Evolutionary conservation across 2,888 invertebrate genomes (phyloP).

Genomic region (Stenoptilia bipunctidactyla): DNA sequence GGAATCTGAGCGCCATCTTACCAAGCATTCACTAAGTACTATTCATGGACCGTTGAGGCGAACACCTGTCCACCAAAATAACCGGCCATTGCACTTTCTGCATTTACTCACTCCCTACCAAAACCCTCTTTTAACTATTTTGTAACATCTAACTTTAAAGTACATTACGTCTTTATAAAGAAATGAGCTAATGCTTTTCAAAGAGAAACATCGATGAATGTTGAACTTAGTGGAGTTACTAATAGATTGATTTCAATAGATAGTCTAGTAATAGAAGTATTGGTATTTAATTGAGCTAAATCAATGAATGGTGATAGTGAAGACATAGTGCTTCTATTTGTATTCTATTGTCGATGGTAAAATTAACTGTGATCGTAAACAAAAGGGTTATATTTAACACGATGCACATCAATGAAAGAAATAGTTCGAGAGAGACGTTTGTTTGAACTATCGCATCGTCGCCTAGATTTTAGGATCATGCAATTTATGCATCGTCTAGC

Average conservation of each 20-base stretch:
- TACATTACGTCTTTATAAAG: neutral
- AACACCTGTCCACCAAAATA: conserved; percentile 49
- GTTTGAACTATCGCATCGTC: no score
- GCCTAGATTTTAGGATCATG: no score
- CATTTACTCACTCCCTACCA: neutral
- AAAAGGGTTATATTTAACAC: conserved; percentile 21
- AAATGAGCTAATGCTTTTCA: neutral
- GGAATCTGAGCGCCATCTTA: no score
- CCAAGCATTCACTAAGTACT: no score
- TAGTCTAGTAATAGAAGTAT: conserved; percentile 25
- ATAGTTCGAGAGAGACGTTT: neutral
- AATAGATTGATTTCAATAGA: conserved; percentile 1
- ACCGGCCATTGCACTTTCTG: conserved; percentile 39
- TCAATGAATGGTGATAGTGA: conserved; percentile 37
- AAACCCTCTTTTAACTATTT: neutral
- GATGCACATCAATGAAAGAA: conserved; percentile 17
- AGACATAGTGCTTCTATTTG: conserved; percentile 16
- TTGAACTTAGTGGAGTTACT: neutral
- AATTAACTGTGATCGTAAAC: conserved; percentile 16
- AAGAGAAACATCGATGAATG: conserved; percentile 12
- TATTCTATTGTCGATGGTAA: conserved; percentile 11
- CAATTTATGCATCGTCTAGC: no score
- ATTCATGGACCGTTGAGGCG: no score
- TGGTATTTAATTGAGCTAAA: conserved; percentile 43
- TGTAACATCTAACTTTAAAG: neutral